Evolutionary conservation across 2,888 invertebrate genomes (phyloP).

Genomic region (Orthosia gothica): DNA sequence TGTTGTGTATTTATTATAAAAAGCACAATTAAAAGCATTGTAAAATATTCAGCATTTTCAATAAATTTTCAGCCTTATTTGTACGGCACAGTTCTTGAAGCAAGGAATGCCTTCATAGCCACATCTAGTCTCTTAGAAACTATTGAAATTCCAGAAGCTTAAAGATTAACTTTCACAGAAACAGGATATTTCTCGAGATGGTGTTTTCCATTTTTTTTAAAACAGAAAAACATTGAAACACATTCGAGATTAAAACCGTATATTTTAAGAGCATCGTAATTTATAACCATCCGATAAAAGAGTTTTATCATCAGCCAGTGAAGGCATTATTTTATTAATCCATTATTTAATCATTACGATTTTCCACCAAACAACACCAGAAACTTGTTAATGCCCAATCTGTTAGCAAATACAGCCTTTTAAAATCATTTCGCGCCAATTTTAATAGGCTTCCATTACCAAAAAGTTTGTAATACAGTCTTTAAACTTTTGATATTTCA

Average conservation of each 20-base stretch:
- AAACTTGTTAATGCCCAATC: conserved; percentile 21
- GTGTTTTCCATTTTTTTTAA: too few relatives aligned
- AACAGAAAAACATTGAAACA: not conserved
- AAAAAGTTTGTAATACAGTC: conserved; percentile 36
- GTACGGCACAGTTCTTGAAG: conserved; percentile 76
- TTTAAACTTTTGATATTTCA: conserved; percentile 49
- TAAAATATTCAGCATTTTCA: not conserved
- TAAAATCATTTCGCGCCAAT: conserved; percentile 29
- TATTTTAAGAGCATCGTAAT: not conserved
- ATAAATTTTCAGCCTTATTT: conserved; percentile 41
- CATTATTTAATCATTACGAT: not conserved
- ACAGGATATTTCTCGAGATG: too few relatives aligned
- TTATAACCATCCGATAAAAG: not conserved
- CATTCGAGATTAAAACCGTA: not conserved
- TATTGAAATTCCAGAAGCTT: conserved; percentile 80
- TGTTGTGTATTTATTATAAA: conserved; percentile 18
- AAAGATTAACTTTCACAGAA: too few relatives aligned
- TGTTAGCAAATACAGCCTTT: conserved; percentile 20
- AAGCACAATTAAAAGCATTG: conserved; percentile 26
- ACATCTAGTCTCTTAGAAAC: conserved; percentile 85
- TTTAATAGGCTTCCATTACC: conserved; percentile 48
- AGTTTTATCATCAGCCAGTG: not conserved
- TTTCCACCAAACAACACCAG: not conserved
- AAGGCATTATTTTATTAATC: conserved; percentile 1
- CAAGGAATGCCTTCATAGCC: conserved; percentile 82